These are phyloP conservation scores for Automeris io DNA, from an alignment of 2,888 invertebrate species.

Conservation along the genomic window DNA sequence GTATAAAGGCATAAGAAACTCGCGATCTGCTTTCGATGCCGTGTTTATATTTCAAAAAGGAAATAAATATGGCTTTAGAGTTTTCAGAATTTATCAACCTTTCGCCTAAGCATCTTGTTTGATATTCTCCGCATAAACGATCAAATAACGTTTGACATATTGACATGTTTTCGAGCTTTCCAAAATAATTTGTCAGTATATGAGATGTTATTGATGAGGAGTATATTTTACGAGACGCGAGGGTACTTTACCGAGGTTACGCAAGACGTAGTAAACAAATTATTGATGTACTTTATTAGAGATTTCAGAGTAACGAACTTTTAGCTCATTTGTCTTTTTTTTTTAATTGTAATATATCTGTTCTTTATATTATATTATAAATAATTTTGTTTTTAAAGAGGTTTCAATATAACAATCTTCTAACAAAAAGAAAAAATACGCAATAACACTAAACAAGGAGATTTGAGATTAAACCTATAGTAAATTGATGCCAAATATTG, in stretches of 20 bases:
- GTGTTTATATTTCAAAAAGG: background rate
- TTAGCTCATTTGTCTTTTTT: background rate
- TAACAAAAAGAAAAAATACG: too few species aligned
- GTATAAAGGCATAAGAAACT: too few species aligned
- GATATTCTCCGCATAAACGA: background rate
- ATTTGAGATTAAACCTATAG: too few species aligned
- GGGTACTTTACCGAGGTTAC: conserved; percentile 1
- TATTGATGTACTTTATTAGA: background rate
- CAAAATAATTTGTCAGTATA: conserved; percentile 7
- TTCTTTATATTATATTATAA: too few species aligned
- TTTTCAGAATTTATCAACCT: background rate
- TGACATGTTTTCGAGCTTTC: background rate
- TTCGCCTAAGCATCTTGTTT: background rate
- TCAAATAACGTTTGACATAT: conserved; percentile 3
- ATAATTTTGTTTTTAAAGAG: too few species aligned
- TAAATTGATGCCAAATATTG: too few species aligned
- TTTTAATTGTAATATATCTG: too few species aligned
- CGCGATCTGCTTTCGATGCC: too few species aligned
- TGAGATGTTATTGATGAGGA: conserved; percentile 8
- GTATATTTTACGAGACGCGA: conserved; percentile 4
- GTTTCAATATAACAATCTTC: too few species aligned
- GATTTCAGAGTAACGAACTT: background rate
- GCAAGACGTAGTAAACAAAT: background rate
- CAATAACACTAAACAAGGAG: too few species aligned
- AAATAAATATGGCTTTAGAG: background rate